Percentiles rank a stretch among this genome's conserved stretches.
Evolutionary conservation across 2,797 vertebrate genomes (phyloP).

Genomic region (Sebastes alutus): DNA sequence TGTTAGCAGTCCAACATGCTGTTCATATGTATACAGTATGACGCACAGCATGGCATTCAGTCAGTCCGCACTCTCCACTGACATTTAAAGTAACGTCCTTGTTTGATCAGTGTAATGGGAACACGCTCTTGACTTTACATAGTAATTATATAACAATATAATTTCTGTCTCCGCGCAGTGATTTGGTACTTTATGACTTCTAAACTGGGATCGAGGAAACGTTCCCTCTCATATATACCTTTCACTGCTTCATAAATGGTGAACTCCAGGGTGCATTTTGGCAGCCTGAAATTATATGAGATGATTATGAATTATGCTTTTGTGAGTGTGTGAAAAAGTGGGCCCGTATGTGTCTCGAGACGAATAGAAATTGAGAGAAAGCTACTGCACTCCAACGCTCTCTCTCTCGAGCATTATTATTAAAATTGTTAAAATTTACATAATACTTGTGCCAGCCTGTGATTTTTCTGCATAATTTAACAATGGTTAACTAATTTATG

Average conservation of each 20-base stretch:
- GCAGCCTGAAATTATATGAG: constrained; percentile 6
- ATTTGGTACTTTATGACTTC: constrained; percentile 7
- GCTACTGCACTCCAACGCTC: not conserved
- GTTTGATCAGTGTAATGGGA: constrained; percentile 20
- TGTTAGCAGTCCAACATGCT: not conserved
- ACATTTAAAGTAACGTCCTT: constrained; percentile 2
- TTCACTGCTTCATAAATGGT: constrained; percentile 7
- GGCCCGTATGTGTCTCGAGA: not conserved
- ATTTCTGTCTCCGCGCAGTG: not conserved
- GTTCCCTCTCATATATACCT: not conserved
- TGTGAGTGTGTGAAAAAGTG: constrained; percentile 10
- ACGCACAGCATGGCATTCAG: not conserved
- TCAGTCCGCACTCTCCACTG: not conserved
- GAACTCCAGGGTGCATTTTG: not conserved
- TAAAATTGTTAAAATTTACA: constrained; percentile 9
- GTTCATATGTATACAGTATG: not conserved
- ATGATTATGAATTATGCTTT: constrained; percentile 11
- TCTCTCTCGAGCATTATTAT: not conserved
- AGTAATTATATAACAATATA: constrained; percentile 7
- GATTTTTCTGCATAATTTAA: constrained; percentile 32
- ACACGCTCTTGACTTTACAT: not conserved
- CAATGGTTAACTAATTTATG: constrained; percentile 13
- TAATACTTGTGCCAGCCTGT: constrained; percentile 4
- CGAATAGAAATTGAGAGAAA: not conserved
- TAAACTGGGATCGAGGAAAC: not conserved